Evolutionary conservation across 2,888 invertebrate species (phyloP).

Genomic region (Drosophila infuscata): DNA sequence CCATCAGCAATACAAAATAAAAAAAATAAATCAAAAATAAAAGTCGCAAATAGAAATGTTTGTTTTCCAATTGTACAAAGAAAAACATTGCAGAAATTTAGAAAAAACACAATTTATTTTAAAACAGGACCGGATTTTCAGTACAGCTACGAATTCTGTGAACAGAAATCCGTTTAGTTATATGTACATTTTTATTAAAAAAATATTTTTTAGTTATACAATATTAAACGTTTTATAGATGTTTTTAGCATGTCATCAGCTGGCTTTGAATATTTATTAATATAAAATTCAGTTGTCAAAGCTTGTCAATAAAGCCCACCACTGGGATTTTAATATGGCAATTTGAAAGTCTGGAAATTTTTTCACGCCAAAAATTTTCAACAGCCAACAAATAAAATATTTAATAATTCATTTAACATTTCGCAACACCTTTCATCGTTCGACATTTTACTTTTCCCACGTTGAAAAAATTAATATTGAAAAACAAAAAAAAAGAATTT

Average conservation of each 20-base stretch:
- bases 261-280: constrained; percentile 34
- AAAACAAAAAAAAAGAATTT: constrained; percentile 28
- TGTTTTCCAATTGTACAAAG: constrained; percentile 38
- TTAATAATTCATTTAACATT: constrained; percentile 29
- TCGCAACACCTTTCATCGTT: constrained; percentile 29
- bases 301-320: constrained; percentile 10
- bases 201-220: neutral
- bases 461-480: constrained; percentile 1
- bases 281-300: constrained; percentile 23
- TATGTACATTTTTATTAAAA: neutral
- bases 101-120: constrained; percentile 24
- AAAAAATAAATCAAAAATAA: constrained; percentile 3
- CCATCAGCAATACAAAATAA: constrained; percentile 21
- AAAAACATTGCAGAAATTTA: constrained; percentile 33
- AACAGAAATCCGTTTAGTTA: constrained; percentile 17
- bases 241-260: constrained; percentile 10
- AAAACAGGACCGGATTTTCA: constrained; percentile 17
- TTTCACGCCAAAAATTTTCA: neutral
- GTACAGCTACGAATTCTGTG: constrained; percentile 7
- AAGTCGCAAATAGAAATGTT: constrained; percentile 40
- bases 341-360: constrained; percentile 9
- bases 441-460: constrained; percentile 1
- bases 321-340: constrained; percentile 32
- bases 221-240: constrained; percentile 11
- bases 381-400: constrained; percentile 19